These are phyloP conservation scores for Mastomys coucha DNA, from an alignment of 2,113 vertebrate species.

Conservation along the genomic window DNA sequence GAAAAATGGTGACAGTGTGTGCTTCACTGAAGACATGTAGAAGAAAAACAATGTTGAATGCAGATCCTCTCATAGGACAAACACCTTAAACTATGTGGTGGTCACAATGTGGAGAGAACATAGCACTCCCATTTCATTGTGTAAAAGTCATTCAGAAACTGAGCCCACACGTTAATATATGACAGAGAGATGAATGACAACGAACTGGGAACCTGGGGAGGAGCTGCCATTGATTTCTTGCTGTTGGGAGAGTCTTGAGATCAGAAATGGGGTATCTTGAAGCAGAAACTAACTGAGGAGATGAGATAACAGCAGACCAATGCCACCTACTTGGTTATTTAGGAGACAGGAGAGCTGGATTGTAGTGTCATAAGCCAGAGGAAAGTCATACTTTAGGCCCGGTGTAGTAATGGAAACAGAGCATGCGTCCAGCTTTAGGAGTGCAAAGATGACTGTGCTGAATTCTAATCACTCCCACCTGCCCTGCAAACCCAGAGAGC, in stretches of 20 bases:
- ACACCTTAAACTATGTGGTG: neutral
- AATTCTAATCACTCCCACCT: slow-evolving; percentile 30
- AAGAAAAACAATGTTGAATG: neutral
- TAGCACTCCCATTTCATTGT: neutral
- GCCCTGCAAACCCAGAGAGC: neutral
- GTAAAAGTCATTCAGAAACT: neutral
- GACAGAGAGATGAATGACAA: neutral
- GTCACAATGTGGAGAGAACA: neutral
- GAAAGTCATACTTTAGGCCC: slow-evolving; percentile 10
- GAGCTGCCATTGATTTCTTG: neutral
- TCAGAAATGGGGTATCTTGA: neutral
- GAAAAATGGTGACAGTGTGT: neutral
- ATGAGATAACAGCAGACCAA: neutral
- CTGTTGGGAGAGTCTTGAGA: neutral
- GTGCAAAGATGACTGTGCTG: neutral
- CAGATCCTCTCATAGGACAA: neutral
- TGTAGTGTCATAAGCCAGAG: neutral
- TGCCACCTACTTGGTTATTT: neutral
- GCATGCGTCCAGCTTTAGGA: slow-evolving; percentile 22
- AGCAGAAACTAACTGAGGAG: neutral
- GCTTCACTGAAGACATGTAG: neutral
- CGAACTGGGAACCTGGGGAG: neutral
- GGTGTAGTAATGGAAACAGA: slow-evolving; percentile 43
- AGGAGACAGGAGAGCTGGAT: neutral
- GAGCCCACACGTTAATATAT: neutral